Percentiles rank a stretch among this genome's conserved stretches.
These are phyloP conservation scores for Standfussiana lucernea DNA, from an alignment of 2,888 invertebrate genomes.

Conservation along the genomic window DNA sequence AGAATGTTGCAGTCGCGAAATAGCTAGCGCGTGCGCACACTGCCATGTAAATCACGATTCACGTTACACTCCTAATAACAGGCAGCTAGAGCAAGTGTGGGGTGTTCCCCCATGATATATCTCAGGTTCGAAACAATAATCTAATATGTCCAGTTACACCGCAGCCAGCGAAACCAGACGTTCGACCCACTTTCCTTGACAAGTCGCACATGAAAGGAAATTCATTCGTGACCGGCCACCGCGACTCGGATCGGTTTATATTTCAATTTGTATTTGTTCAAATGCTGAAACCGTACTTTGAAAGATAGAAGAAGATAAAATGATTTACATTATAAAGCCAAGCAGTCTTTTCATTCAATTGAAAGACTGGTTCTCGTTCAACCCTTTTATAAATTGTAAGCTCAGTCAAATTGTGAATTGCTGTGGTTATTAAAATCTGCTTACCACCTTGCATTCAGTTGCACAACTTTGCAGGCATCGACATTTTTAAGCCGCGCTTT, in stretches of 20 bases:
- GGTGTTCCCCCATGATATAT: conserved; percentile 59
- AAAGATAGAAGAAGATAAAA: conserved; percentile 19
- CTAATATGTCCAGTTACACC: conserved; percentile 69
- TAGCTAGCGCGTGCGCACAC: conserved; percentile 44
- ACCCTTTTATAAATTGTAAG: conserved; percentile 22
- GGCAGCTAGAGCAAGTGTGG: conserved; percentile 70
- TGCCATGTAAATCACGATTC: conserved; percentile 65
- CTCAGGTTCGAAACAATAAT: conserved; percentile 71
- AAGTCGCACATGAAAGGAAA: conserved; percentile 84
- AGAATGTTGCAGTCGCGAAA: conserved; percentile 44
- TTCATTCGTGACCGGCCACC: conserved; percentile 76
- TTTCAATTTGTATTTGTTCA: conserved; percentile 68
- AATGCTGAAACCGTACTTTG: conserved; percentile 46
- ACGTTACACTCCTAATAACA: conserved; percentile 55
- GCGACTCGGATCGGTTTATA: conserved; percentile 69
- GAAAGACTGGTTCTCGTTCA: conserved; percentile 24
- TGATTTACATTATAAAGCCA: conserved; percentile 21
- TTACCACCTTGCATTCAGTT: conserved; percentile 6
- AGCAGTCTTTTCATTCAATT: conserved; percentile 29
- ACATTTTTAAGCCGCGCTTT: conserved; percentile 1
- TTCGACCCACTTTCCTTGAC: conserved; percentile 85
- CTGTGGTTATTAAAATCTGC: conserved; percentile 27
- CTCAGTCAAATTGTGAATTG: conserved; percentile 25
- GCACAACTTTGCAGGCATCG: conserved; percentile 13
- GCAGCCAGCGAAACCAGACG: conserved; percentile 80